Conservation (phyloP, 2,113 vertebrate genomes). For the Hymenochirus boettgeri region DNA sequence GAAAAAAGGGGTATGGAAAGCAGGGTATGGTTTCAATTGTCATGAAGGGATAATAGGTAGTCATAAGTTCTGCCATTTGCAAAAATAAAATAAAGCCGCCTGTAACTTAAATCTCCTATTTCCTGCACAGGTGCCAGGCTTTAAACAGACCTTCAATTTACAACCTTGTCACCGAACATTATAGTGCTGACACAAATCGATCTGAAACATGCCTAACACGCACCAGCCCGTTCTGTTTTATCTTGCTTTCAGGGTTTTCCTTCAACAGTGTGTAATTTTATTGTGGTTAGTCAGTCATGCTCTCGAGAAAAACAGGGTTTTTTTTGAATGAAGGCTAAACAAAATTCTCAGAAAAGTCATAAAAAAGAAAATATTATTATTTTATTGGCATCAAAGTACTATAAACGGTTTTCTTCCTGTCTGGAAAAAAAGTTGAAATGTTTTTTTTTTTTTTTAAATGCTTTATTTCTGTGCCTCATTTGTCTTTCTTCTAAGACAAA, state of each 20-base stretch:
- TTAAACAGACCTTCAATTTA: conserved; percentile 64
- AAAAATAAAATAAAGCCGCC: conserved; percentile 57
- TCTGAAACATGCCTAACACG: conserved; percentile 60
- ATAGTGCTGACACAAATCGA: conserved; percentile 67
- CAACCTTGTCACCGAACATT: conserved; percentile 65
- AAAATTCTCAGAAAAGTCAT: too few relatives aligned
- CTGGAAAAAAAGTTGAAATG: too few relatives aligned
- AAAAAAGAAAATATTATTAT: too few relatives aligned
- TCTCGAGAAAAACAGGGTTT: background rate
- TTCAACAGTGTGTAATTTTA: conserved; percentile 5
- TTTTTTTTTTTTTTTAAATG: too few relatives aligned
- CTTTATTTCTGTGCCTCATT: too few relatives aligned
- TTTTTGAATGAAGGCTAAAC: too few relatives aligned
- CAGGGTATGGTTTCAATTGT: conserved; percentile 48
- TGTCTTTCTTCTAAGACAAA: too few relatives aligned
- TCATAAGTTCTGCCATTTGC: conserved; percentile 51
- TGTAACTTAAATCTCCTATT: conserved; percentile 64
- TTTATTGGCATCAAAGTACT: too few relatives aligned
- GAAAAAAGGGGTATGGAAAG: conserved; percentile 47
- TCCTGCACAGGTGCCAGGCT: conserved; percentile 66
- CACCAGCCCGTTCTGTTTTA: conserved; percentile 47
- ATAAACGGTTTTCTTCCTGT: too few relatives aligned
- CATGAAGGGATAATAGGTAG: conserved; percentile 29
- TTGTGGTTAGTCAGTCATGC: conserved; percentile 10
- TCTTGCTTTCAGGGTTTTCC: background rate